A percentile compares a stretch with the other conserved stretches of the same genome.
These are phyloP conservation scores for Holothuria glaberrima DNA, from an alignment of 35 echinoderm and acorn worm species.

Conservation along the genomic window DNA sequence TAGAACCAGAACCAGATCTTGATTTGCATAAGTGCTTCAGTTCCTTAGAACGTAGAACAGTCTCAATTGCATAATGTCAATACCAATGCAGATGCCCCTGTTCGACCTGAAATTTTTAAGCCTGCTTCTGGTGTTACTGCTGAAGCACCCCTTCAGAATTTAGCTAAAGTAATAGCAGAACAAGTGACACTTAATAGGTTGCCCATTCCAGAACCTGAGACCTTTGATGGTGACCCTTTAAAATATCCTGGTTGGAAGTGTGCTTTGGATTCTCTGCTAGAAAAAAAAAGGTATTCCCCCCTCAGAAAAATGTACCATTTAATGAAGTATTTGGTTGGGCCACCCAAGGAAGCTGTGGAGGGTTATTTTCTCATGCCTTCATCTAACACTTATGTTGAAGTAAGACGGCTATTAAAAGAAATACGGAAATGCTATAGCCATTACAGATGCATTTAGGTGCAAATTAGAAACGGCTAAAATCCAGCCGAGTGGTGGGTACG, in stretches of 20 bases:
- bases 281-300: conserved; percentile 29
- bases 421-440: not conserved
- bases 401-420: not conserved
- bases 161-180: not conserved
- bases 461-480: conserved; percentile 25
- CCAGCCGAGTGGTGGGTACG: too few species aligned
- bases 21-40: not conserved
- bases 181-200: conserved; percentile 3
- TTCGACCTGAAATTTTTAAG: not conserved
- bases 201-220: not conserved
- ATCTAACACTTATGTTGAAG: too few species aligned
- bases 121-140: not conserved
- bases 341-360: too few species aligned
- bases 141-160: not conserved
- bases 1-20: too few species aligned
- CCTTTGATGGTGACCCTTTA: conserved; percentile 29
- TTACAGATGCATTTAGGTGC: not conserved
- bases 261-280: conserved; percentile 38
- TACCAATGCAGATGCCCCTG: not conserved
- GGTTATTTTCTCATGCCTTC: too few species aligned
- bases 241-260: conserved; percentile 23
- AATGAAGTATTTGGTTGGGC: conserved; percentile 63
- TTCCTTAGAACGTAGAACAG: not conserved
- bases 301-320: conserved; percentile 63
- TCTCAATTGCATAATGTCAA: not conserved